Conservation (phyloP, 2,113 vertebrate species). For the Gallinago undulata region DNA sequence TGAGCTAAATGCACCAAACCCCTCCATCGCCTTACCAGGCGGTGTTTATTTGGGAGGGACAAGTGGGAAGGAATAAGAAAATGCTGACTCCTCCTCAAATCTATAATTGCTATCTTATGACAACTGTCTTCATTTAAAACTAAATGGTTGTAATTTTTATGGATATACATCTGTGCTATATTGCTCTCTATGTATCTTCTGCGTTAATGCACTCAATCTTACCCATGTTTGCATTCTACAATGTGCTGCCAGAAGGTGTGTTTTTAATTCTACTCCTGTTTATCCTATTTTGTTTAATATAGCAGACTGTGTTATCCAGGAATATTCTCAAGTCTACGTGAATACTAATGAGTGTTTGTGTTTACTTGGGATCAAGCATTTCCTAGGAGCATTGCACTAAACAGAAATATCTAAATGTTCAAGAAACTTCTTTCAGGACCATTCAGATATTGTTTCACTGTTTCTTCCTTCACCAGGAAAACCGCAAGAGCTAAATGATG, state of each 20-base stretch:
- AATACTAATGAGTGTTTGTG: not conserved
- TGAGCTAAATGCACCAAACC: slow-evolving; percentile 1
- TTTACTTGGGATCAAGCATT: not conserved
- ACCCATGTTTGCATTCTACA: not conserved
- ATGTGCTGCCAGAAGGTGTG: not conserved
- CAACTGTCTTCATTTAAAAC: not conserved
- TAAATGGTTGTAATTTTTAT: not conserved
- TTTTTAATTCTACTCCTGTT: not conserved
- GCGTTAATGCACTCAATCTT: not conserved
- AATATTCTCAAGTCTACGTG: not conserved
- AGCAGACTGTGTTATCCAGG: not conserved
- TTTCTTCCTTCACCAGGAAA: not conserved
- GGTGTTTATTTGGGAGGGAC: not conserved
- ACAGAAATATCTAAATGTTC: not conserved
- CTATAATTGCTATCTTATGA: not conserved
- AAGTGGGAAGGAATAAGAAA: not conserved
- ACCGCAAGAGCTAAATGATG: not conserved
- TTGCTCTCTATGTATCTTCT: not conserved
- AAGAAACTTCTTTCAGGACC: not conserved
- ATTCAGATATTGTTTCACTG: not conserved
- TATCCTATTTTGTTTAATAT: not conserved
- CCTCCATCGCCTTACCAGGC: not conserved
- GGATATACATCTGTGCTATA: not conserved
- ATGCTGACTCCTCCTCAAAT: not conserved
- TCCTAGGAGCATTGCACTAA: not conserved